A percentile compares a stretch with the other conserved stretches of the same genome.
phyloP scores from a whole-genome alignment of 2,797 vertebrate genomes.

The Telmatherina bonti region DNA sequence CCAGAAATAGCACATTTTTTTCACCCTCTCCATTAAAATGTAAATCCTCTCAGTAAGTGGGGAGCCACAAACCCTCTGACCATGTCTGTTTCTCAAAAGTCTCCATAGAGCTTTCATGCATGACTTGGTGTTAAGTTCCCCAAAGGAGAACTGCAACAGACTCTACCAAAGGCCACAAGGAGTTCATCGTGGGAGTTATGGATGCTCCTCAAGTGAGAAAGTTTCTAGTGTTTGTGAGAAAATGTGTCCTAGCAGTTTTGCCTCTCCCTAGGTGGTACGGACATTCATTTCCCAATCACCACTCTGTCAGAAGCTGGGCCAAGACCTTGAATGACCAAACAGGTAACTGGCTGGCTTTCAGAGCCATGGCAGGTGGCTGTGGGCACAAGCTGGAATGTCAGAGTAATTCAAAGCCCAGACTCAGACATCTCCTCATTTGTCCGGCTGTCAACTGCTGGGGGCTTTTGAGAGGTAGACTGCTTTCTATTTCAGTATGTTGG shows the following conservation, averaged over 20 bases:
- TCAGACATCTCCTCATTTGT: slow-evolving; percentile 45
- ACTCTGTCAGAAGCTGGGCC: slow-evolving; percentile 54
- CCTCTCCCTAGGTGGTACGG: slow-evolving; percentile 22
- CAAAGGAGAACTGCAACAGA: slow-evolving; percentile 7
- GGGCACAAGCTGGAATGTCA: slow-evolving; percentile 31
- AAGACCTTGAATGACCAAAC: slow-evolving; percentile 60
- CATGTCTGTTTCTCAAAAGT: slow-evolving; percentile 14
- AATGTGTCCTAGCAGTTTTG: slow-evolving; percentile 39
- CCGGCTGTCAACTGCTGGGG: slow-evolving; percentile 43
- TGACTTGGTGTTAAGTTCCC: slow-evolving; percentile 23
- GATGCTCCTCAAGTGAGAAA: slow-evolving; percentile 38
- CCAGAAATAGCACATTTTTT: slow-evolving; percentile 1
- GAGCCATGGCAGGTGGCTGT: slow-evolving; percentile 41
- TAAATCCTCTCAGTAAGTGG: slow-evolving; percentile 27
- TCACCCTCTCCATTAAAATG: slow-evolving; percentile 27
- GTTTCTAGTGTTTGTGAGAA: slow-evolving; percentile 48
- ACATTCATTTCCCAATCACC: slow-evolving; percentile 41
- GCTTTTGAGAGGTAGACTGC: slow-evolving; percentile 24
- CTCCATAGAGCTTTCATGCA: slow-evolving; percentile 23
- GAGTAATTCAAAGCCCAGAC: slow-evolving; percentile 44
- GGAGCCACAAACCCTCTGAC: slow-evolving; percentile 11
- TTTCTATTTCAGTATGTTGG: slow-evolving; percentile 39
- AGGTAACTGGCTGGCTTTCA: slow-evolving; percentile 55
- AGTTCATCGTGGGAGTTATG: slow-evolving; percentile 36
- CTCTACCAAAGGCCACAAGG: slow-evolving; percentile 28